Evolutionary conservation across 2,888 invertebrate genomes (phyloP).

Genomic region (Eugnorisma glareosa): DNA sequence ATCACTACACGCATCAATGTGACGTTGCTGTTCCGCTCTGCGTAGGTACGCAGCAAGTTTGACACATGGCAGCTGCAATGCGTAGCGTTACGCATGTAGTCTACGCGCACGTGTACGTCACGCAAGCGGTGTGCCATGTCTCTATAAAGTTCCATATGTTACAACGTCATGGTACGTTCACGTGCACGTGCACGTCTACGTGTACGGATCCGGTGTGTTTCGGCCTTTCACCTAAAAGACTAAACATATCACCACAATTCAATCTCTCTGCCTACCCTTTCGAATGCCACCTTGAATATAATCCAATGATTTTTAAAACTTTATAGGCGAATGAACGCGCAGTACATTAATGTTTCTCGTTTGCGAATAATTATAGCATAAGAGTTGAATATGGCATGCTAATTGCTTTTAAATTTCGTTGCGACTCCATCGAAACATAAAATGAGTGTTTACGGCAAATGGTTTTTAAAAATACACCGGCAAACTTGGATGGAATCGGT

Average conservation of each 20-base stretch:
- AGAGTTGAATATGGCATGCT: constrained; percentile 57
- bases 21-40: too few relatives aligned
- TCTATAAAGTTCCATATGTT: too few relatives aligned
- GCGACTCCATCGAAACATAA: constrained; percentile 50
- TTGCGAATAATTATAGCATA: constrained; percentile 59
- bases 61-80: too few relatives aligned
- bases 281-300: constrained; percentile 8
- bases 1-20: too few relatives aligned
- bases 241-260: neutral
- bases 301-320: constrained; percentile 39
- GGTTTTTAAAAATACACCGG: constrained; percentile 35
- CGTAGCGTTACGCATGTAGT: too few relatives aligned
- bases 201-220: too few relatives aligned
- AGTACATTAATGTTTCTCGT: constrained; percentile 49
- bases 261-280: constrained; percentile 12
- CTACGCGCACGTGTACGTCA: too few relatives aligned
- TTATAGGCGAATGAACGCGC: constrained; percentile 34
- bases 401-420: constrained; percentile 62
- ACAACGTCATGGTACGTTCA: too few relatives aligned
- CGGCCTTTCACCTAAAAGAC: too few relatives aligned
- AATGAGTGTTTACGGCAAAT: constrained; percentile 53
- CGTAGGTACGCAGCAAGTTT: too few relatives aligned
- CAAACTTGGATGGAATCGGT: constrained; percentile 26
- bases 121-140: too few relatives aligned
- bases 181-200: too few relatives aligned